A percentile compares a stretch with the other conserved stretches of the same genome.
Evolutionary conservation across 2,888 invertebrate genomes (phyloP).

Genomic region (Euphydryas editha): DNA sequence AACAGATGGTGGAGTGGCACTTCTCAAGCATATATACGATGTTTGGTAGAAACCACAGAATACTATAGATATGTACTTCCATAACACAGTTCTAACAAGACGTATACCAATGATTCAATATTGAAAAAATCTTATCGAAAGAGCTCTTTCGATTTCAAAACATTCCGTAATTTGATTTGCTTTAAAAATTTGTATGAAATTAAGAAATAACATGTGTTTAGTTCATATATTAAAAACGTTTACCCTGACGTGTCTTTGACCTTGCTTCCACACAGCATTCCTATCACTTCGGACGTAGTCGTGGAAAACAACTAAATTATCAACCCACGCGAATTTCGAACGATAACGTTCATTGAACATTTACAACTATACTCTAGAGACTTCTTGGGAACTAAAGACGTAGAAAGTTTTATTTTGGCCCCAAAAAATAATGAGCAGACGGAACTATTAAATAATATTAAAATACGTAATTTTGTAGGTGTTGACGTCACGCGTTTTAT

Average conservation of each 20-base stretch:
- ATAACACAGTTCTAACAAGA: background rate
- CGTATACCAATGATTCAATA: background rate
- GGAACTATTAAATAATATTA: no score
- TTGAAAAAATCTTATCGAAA: background rate
- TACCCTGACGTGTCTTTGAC: conserved; percentile 38
- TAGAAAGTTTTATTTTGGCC: background rate
- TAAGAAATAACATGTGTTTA: conserved; percentile 14
- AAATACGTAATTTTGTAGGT: no score
- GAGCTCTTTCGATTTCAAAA: background rate
- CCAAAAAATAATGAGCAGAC: no score
- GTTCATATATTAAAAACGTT: conserved; percentile 1
- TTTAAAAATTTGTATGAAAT: background rate
- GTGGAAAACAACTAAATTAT: conserved; percentile 37
- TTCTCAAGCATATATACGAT: no score
- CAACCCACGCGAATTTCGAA: conserved; percentile 26
- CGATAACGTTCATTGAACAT: conserved; percentile 1
- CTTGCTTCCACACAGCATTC: conserved; percentile 36
- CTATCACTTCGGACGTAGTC: conserved; percentile 25
- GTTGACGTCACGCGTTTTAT: no score
- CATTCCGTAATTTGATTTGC: background rate
- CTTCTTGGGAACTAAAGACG: background rate
- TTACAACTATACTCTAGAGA: background rate
- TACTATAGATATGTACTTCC: no score
- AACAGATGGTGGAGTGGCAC: no score
- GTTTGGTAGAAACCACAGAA: no score